Evolutionary conservation across 2,888 invertebrate genomes (phyloP).

Genomic region (Cenopis cana): DNA sequence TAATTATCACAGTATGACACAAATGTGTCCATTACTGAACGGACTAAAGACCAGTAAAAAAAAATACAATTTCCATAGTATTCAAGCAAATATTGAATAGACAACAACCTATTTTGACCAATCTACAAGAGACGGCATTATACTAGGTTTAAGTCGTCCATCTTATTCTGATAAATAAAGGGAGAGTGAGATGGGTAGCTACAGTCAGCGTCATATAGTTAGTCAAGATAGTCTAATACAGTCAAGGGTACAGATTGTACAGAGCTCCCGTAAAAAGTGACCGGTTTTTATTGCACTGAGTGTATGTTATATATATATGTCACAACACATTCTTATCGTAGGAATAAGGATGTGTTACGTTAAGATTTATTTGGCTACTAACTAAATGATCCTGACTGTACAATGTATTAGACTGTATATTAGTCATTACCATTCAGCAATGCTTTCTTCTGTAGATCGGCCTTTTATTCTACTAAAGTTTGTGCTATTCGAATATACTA

Average conservation of each 20-base stretch:
- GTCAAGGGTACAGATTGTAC: no score
- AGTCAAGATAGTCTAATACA: no score
- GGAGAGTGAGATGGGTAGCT: no score
- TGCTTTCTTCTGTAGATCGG: conserved; percentile 1
- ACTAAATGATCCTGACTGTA: neutral
- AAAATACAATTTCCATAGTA: conserved; percentile 21
- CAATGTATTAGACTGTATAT: neutral
- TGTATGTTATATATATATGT: no score
- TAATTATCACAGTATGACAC: conserved; percentile 42
- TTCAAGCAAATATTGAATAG: conserved; percentile 7
- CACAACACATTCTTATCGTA: neutral
- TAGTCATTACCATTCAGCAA: neutral
- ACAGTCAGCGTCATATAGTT: no score
- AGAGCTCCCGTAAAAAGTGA: no score
- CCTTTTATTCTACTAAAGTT: conserved; percentile 25
- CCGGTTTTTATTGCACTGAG: no score
- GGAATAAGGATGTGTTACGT: neutral
- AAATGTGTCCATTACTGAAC: conserved; percentile 37
- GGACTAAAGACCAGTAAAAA: conserved; percentile 27
- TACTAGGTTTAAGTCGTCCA: neutral
- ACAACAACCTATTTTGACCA: neutral
- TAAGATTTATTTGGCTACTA: neutral
- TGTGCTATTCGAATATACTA: conserved; percentile 37
- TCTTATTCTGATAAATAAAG: neutral
- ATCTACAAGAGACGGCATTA: conserved; percentile 13